phyloP scores from a whole-genome alignment of 2,888 invertebrate genomes.

The Drosophila colorata region DNA sequence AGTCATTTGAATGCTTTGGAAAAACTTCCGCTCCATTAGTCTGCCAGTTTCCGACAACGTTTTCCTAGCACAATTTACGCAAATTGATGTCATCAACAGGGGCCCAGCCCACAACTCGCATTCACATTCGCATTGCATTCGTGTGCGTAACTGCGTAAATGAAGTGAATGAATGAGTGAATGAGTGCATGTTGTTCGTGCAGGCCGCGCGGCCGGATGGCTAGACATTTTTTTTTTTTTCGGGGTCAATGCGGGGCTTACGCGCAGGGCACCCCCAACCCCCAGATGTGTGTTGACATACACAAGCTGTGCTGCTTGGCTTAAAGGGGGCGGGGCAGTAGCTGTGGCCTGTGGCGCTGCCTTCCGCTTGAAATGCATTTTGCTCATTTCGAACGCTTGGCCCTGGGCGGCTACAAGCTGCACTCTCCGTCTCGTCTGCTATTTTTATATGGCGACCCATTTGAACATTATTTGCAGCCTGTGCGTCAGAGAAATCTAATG shows the following conservation, averaged over 20 bases:
- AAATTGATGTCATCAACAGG: conserved; percentile 82
- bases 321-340: not conserved
- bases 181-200: conserved; percentile 39
- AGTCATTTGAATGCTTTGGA: conserved; percentile 79
- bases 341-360: conserved; percentile 24
- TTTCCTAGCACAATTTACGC: conserved; percentile 82
- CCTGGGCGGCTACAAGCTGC: too few relatives aligned
- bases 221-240: conserved; percentile 57
- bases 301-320: conserved; percentile 3
- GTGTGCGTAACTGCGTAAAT: conserved; percentile 76
- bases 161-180: conserved; percentile 63
- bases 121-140: conserved; percentile 25
- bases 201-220: conserved; percentile 60
- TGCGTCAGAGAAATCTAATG: conserved; percentile 53
- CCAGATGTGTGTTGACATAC: conserved; percentile 69
- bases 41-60: conserved; percentile 82
- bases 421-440: too few relatives aligned
- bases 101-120: conserved; percentile 42
- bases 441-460: conserved; percentile 32
- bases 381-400: conserved; percentile 56
- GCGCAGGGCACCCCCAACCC: conserved; percentile 6
- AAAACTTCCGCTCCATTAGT: conserved; percentile 83
- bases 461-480: conserved; percentile 57
- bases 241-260: conserved; percentile 62
- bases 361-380: conserved; percentile 58